phyloP scores from a whole-genome alignment of 2,113 vertebrate genomes.

The Pithys albifrons region DNA sequence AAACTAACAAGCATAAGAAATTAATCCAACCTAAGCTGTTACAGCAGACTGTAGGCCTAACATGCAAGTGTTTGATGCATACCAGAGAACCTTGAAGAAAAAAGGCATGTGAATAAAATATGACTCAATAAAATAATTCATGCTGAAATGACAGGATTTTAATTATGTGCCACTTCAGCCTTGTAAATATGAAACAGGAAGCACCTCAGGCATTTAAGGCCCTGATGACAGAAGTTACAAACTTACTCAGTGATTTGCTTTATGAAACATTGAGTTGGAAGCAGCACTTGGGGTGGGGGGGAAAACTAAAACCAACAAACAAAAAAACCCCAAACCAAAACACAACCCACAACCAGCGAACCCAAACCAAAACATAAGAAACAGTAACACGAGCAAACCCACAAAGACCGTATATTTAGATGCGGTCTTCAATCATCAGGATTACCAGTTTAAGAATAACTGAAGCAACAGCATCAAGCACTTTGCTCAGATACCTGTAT shows the following conservation, averaged over 20 bases:
- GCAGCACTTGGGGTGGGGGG: neutral
- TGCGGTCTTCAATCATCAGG: neutral
- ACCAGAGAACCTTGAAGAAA: neutral
- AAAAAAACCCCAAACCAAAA: too few relatives aligned
- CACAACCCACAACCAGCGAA: neutral
- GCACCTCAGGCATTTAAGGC: neutral
- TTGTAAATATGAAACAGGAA: constrained; percentile 5
- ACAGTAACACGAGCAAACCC: neutral
- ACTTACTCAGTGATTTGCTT: neutral
- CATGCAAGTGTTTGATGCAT: neutral
- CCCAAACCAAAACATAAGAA: neutral
- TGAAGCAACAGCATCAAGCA: neutral
- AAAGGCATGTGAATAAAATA: constrained; percentile 36
- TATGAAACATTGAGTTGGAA: neutral
- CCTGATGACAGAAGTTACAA: neutral
- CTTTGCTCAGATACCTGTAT: neutral
- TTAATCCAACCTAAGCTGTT: constrained; percentile 5
- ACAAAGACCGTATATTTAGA: neutral
- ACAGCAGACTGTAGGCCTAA: neutral
- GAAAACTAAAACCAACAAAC: neutral
- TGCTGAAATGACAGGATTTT: constrained; percentile 14
- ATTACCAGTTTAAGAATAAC: neutral
- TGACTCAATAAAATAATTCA: constrained; percentile 28
- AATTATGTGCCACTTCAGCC: neutral
- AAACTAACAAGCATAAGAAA: neutral